Evolutionary conservation across 2,888 invertebrate species (phyloP).

Genomic region (Apotomis capreana): DNA sequence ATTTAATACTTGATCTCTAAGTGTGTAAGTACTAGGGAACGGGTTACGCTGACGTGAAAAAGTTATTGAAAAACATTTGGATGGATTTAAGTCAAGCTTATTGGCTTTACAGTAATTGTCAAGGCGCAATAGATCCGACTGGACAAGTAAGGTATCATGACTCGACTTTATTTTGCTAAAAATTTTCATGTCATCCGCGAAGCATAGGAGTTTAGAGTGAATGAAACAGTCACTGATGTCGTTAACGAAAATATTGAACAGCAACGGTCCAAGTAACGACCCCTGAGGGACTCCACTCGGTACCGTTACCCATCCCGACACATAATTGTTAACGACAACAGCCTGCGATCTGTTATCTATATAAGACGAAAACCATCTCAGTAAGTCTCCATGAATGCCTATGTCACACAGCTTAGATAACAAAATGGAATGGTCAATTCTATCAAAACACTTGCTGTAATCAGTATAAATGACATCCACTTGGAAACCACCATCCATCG

Average conservation of each 20-base stretch:
- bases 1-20: not conserved
- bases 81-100: slow-evolving; percentile 41
- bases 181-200: no score
- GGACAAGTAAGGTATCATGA: no score
- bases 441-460: slow-evolving; percentile 32
- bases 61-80: slow-evolving; percentile 32
- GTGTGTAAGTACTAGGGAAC: not conserved
- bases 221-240: no score
- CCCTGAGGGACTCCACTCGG: no score
- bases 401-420: slow-evolving; percentile 33
- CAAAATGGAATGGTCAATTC: slow-evolving; percentile 18
- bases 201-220: no score
- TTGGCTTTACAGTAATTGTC: slow-evolving; percentile 35
- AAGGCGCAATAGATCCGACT: slow-evolving; percentile 2
- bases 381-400: slow-evolving; percentile 22
- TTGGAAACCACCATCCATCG: not conserved
- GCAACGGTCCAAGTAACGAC: no score
- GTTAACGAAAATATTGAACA: no score
- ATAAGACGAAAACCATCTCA: no score
- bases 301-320: no score
- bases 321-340: no score
- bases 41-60: slow-evolving; percentile 8
- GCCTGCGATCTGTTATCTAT: no score
- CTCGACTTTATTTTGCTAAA: no score
- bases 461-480: slow-evolving; percentile 39